A percentile compares a stretch with the other conserved stretches of the same genome.
These are phyloP conservation scores for Glossophaga mutica DNA, from an alignment of 2,797 vertebrate species.

Conservation along the genomic window DNA sequence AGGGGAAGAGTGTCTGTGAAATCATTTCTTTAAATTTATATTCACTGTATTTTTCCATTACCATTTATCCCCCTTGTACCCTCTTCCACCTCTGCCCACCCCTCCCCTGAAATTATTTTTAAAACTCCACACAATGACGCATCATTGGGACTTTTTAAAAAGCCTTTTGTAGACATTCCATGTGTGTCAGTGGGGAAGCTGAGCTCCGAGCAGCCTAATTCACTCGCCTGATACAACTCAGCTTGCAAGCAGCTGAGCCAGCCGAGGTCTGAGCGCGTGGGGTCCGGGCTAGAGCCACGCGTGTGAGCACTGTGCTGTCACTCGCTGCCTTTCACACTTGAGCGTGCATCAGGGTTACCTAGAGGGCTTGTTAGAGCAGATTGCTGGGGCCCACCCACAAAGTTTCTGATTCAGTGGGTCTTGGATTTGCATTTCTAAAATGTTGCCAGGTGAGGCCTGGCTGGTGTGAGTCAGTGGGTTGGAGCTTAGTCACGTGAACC, in stretches of 20 bases:
- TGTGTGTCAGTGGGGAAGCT: neutral
- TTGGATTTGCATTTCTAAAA: slow-evolving; percentile 33
- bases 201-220: neutral
- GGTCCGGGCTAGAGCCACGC: neutral
- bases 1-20: neutral
- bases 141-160: neutral
- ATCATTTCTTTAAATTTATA: neutral
- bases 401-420: neutral
- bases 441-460: neutral
- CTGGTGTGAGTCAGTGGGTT: neutral
- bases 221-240: neutral
- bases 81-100: neutral
- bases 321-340: neutral
- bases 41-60: neutral
- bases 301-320: rapidly evolving
- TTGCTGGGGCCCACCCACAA: neutral
- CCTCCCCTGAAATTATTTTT: neutral
- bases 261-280: neutral
- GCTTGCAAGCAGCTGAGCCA: neutral
- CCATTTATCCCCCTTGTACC: neutral
- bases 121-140: neutral
- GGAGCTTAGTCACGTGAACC: neutral
- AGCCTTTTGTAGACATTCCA: neutral
- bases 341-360: neutral
- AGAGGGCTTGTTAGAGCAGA: neutral